A percentile compares a stretch with the other conserved stretches of the same genome.
phyloP scores from a whole-genome alignment of 1,140 invertebrate species.

The Calycopis cecrops region DNA sequence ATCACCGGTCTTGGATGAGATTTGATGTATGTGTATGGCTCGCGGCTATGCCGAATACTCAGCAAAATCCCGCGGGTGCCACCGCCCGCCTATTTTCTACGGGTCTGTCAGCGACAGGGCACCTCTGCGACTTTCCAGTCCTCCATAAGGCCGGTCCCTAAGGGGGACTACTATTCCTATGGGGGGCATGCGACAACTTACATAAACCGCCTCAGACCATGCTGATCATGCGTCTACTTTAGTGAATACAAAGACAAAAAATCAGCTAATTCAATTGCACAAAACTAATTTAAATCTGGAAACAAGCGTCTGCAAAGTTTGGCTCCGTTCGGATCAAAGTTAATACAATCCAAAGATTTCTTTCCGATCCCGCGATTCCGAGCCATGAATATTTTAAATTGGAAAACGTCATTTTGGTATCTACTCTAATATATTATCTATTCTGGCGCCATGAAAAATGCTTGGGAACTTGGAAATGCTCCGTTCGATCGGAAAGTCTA shows the following conservation, averaged over 20 bases:
- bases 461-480: constrained; percentile 14
- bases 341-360: constrained; percentile 10
- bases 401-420: constrained; percentile 20
- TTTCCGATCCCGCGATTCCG: constrained; percentile 6
- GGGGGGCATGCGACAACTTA: too few relatives aligned
- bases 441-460: constrained; percentile 14
- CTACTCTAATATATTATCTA: constrained; percentile 25
- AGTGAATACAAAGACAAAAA: background rate
- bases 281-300: constrained; percentile 13
- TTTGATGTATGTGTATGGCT: too few relatives aligned
- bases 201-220: too few relatives aligned
- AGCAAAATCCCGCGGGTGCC: too few relatives aligned
- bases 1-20: too few relatives aligned
- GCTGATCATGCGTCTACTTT: too few relatives aligned
- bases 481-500: constrained; percentile 27
- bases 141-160: too few relatives aligned
- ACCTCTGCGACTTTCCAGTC: too few relatives aligned
- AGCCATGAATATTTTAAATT: constrained; percentile 20
- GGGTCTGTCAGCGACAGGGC: too few relatives aligned
- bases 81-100: too few relatives aligned
- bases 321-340: constrained; percentile 25
- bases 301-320: constrained; percentile 19
- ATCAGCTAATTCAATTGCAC: background rate
- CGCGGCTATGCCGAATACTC: too few relatives aligned
- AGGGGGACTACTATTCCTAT: too few relatives aligned